Percentiles rank a stretch among this genome's conserved stretches.
Conservation (phyloP, 2,888 invertebrate genomes). For the Callimorpha dominula region DNA sequence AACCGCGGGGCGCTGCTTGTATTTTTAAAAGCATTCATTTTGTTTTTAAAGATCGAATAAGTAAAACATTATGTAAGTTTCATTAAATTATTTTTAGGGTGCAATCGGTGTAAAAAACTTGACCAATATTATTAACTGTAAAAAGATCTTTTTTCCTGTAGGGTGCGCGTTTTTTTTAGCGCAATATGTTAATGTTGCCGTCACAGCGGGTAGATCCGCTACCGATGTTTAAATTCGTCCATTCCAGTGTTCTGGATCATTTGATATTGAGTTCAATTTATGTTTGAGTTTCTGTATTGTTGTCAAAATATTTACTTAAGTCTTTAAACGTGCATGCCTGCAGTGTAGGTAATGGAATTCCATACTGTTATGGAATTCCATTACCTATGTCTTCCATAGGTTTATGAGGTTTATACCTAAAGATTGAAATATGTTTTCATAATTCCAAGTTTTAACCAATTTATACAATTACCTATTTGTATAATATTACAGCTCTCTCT, state of each 20-base stretch:
- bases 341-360: no score
- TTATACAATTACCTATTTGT: no score
- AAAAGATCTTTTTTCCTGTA: slow-evolving; percentile 64
- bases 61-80: slow-evolving; percentile 31
- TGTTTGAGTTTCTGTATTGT: slow-evolving; percentile 47
- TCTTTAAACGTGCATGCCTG: no score
- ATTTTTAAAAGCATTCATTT: neutral
- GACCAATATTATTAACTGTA: slow-evolving; percentile 74
- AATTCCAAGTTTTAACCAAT: no score
- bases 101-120: slow-evolving; percentile 63
- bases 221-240: slow-evolving; percentile 81
- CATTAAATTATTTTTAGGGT: slow-evolving; percentile 42
- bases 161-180: slow-evolving; percentile 76
- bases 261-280: slow-evolving; percentile 22
- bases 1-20: no score
- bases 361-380: no score
- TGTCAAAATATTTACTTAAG: neutral
- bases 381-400: no score
- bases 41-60: neutral
- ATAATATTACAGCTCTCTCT: no score
- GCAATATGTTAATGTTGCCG: slow-evolving; percentile 82
- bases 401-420: no score
- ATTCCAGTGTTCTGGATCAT: slow-evolving; percentile 46
- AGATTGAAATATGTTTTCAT: no score
- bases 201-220: slow-evolving; percentile 74